These are phyloP conservation scores for Engystomops pustulosus DNA, from an alignment of 2,113 vertebrate genomes.

Conservation along the genomic window DNA sequence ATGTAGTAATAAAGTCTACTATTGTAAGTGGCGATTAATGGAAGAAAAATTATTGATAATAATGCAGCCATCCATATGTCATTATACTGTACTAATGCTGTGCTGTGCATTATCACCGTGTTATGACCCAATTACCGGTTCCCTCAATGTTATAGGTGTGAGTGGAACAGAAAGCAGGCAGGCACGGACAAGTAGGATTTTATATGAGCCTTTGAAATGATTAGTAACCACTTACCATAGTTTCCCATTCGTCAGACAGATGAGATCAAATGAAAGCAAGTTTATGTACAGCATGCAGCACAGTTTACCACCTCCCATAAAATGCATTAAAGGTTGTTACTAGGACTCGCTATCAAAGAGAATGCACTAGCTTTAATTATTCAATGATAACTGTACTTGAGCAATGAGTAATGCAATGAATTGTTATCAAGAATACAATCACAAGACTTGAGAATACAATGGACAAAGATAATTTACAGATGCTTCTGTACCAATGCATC, in stretches of 20 bases:
- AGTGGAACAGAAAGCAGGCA: conserved; percentile 9
- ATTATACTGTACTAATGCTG: not conserved
- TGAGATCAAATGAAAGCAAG: not conserved
- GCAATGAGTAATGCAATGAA: too few relatives aligned
- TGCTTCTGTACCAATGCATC: too few relatives aligned
- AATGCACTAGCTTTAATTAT: not conserved
- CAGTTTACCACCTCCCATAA: not conserved
- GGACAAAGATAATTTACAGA: too few relatives aligned
- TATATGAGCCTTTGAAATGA: not conserved
- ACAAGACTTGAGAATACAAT: too few relatives aligned
- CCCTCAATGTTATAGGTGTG: not conserved
- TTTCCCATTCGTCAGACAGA: not conserved
- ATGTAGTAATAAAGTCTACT: not conserved
- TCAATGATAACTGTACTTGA: too few relatives aligned
- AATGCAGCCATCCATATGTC: not conserved
- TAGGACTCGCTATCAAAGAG: not conserved
- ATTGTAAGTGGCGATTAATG: not conserved
- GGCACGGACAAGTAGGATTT: not conserved
- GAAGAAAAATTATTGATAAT: not conserved
- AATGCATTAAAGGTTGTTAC: not conserved
- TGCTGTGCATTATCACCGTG: not conserved
- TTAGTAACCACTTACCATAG: not conserved
- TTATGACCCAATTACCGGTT: not conserved
- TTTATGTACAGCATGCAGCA: not conserved
- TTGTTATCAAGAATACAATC: too few relatives aligned